Evolutionary conservation across 2,113 vertebrate species (phyloP).

Genomic region (Indicator maculatus): DNA sequence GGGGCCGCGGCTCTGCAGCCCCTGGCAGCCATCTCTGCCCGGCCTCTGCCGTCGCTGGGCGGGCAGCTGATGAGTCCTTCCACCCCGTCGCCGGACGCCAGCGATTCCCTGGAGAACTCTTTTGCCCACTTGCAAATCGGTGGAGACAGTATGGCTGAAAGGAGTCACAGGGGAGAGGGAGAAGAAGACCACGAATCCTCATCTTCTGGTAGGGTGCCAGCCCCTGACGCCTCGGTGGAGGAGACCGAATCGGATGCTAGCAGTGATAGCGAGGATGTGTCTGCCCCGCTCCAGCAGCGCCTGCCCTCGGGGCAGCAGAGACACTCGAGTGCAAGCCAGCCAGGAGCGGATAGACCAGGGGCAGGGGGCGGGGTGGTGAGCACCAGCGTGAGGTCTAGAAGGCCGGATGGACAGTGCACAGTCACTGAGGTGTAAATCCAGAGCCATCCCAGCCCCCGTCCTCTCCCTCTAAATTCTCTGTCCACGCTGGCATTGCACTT

Average conservation of each 20-base stretch:
- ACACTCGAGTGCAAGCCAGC: constrained; percentile 77
- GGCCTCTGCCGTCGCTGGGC: constrained; percentile 83
- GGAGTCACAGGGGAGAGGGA: constrained; percentile 87
- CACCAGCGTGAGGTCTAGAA: constrained; percentile 81
- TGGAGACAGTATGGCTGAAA: constrained; percentile 80
- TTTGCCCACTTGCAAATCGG: constrained; percentile 88
- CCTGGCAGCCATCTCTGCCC: constrained; percentile 66
- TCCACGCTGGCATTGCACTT: constrained; percentile 70
- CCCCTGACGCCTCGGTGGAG: constrained; percentile 81
- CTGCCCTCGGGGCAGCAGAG: constrained; percentile 76
- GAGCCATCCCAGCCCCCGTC: constrained; percentile 43
- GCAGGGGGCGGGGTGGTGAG: constrained; percentile 74
- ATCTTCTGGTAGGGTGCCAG: constrained; percentile 81
- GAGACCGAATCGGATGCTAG: constrained; percentile 85
- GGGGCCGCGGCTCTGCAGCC: constrained; percentile 75
- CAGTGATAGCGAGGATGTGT: constrained; percentile 82
- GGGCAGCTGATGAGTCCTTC: constrained; percentile 79
- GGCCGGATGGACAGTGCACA: constrained; percentile 95
- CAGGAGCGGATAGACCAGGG: constrained; percentile 73
- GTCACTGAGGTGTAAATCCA: constrained; percentile 90
- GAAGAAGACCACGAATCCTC: constrained; percentile 82
- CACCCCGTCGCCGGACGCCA: constrained; percentile 73
- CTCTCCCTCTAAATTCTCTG: constrained; percentile 73
- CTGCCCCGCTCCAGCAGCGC: constrained; percentile 57
- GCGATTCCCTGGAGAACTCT: constrained; percentile 83